Base-by-base conservation (phyloP, 2,888 invertebrate species). In the Rhagonycha fulva region DNA sequence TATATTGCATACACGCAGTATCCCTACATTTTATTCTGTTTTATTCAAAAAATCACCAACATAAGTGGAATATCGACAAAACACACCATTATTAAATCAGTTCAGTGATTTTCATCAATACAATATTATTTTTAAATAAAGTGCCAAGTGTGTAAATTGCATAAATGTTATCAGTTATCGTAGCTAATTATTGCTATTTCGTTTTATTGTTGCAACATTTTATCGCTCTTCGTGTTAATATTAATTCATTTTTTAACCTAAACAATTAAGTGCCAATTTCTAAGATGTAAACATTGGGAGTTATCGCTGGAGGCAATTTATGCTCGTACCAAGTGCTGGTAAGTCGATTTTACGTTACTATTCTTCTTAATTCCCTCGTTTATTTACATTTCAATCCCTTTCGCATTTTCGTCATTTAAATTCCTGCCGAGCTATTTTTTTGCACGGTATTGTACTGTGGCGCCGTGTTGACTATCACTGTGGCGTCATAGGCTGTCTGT, bases 401-500 rank as follows among this genome's bases (percentile, higher is more conserved):
- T 12, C 68, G 72, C 66, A 62, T 32, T 70, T 72, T 71, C 74
- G 69, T 23, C 68, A 61, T 75, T 71, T 60, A 72, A 78, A 76
- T 77, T 78, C 76, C 68, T 78, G 62, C 71, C 69, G 80, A 77
- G 80, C 79, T 72, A 72, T 84, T 86, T 87, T 19, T 87, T 87
- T 87, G 87, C 86, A 85, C 85, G 86, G 85, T 86, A 87, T 86
- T 87, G 86, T 87, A 86, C 86, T 82, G 84, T 87, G 88, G 88
- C 88, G 88, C 88, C 87, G 86, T 82, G 85, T 80, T 84, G 88
- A 88, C 88, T 88, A 87, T 87, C 86, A 84, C 86, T 85, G 86
- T 88, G 88, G 88, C 88, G 88, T 88, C 88, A 88, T 87, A 87
- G 85, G 86, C 83, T 84, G 85, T 85, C 87, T 86, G 86, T 86